Evolutionary conservation across 2,888 invertebrate genomes (phyloP), one percentile per base, ranked within the genome.

Genomic region (Myathropa florea): DNA sequence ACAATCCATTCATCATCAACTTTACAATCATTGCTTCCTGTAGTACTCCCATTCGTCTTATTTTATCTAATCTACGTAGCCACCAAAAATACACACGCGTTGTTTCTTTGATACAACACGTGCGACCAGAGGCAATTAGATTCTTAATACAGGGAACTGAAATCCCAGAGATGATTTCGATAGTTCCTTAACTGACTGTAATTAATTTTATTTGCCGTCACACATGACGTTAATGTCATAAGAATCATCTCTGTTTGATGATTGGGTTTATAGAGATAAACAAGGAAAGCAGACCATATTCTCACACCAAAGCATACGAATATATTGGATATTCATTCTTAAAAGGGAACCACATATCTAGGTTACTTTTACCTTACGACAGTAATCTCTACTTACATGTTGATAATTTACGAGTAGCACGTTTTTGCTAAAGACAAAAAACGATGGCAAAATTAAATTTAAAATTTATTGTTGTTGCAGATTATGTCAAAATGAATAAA

Each of bases 401-500:
- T 33, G 9, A 12, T 2, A 0, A 12, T 33, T n/a, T n/a, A n/a
- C n/a, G n/a, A n/a, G n/a, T 4, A 46, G 3, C 4, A 6, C 23
- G 9, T 24, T 10, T 57, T 57, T n/a, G 24, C 4, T 12, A 57
- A 14, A 57, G 9, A 57, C 10, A 24, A 24, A 26, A 3, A 55
- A 4, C 23, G 83, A 80, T 71, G 67, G 65, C 46, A 71, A 61
- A 80, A 80, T 55, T 46, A 21, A 76, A 80, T 80, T 81, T 73
- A 63, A 71, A 84, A 84, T 81, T 80, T 84, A 84, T 84, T 84
- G 61, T 76, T 84, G 81, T n/a, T 76, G 81, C 55, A 84, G 84
- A 84, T 84, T 84, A 76, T 81, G 84, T 81, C 84, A 84, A 84
- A 84, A 84, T 72, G 76, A 84, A 84, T 81, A 71, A 84, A 84